Evolutionary conservation across 30 jellyfish, hydroid and myxozoan species (phyloP).

Genomic region (Chironex yamaguchii): DNA sequence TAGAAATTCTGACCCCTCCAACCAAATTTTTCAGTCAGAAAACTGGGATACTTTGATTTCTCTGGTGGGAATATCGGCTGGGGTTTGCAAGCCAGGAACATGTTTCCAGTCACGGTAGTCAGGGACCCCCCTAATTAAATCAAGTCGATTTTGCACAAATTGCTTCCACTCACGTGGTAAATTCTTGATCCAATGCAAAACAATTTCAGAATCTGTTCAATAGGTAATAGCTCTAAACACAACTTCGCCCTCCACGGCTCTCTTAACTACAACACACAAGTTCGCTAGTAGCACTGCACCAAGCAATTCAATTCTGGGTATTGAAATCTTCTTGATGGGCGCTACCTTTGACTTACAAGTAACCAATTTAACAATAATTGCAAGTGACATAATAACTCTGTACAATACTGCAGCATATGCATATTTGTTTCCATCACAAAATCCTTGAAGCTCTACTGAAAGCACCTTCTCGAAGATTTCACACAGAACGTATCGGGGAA

Average conservation of each 20-base stretch:
- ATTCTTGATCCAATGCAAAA: background rate
- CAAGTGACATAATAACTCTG: background rate
- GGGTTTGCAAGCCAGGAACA: background rate
- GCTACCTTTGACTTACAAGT: background rate
- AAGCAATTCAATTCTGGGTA: too few species aligned
- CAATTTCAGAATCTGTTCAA: background rate
- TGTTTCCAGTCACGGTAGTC: background rate
- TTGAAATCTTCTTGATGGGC: background rate
- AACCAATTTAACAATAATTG: background rate
- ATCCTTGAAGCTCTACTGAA: constrained; percentile 26
- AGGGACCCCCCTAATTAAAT: background rate
- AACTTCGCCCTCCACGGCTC: too few species aligned
- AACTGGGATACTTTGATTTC: background rate
- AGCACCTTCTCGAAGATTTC: too few species aligned
- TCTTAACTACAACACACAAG: too few species aligned
- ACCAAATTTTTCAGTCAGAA: background rate
- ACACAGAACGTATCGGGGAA: too few species aligned
- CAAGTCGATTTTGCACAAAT: background rate
- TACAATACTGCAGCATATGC: constrained; percentile 9
- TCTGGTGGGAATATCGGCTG: constrained; percentile 5
- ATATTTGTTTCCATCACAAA: background rate
- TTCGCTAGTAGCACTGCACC: too few species aligned
- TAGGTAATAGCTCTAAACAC: too few species aligned
- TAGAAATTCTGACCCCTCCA: background rate
- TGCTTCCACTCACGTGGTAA: background rate